A percentile compares a stretch with the other conserved stretches of the same genome.
phyloP scores from a whole-genome alignment of 1,140 invertebrate genomes.

The Lepidurus apus region DNA sequence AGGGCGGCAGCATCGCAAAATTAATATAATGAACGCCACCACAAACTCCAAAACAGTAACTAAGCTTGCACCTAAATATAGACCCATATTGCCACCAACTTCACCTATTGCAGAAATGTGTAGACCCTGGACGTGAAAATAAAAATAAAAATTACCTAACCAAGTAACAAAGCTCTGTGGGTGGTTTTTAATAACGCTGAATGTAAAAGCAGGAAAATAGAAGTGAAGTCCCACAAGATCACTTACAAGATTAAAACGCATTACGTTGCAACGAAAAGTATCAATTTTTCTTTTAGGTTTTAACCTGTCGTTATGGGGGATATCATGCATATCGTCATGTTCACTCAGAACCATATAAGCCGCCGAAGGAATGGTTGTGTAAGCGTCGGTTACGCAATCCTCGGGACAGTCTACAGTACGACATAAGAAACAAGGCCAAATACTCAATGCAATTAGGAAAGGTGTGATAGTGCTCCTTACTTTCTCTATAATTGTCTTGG shows the following conservation, averaged over 20 bases:
- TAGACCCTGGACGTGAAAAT: not conserved
- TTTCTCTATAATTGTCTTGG: not conserved
- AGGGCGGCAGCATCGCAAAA: not conserved
- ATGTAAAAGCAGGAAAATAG: slow-evolving; percentile 28
- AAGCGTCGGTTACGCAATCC: slow-evolving; percentile 29
- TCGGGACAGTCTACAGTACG: not conserved
- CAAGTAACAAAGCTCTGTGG: slow-evolving; percentile 32
- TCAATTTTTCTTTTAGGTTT: not conserved
- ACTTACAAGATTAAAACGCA: not conserved
- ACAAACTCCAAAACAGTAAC: slow-evolving; percentile 28
- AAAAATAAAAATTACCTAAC: slow-evolving; percentile 24
- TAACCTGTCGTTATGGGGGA: not conserved
- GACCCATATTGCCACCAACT: slow-evolving; percentile 33
- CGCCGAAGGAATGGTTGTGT: slow-evolving; percentile 22
- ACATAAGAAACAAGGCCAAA: not conserved
- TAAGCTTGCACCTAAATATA: slow-evolving; percentile 30
- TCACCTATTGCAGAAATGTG: not conserved
- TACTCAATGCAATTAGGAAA: not conserved
- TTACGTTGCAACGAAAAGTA: not conserved
- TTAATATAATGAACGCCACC: not conserved
- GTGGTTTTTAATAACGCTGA: slow-evolving; percentile 31
- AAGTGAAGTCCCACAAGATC: slow-evolving; percentile 28
- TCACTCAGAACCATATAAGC: slow-evolving; percentile 25
- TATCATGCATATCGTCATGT: slow-evolving; percentile 29
- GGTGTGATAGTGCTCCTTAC: not conserved